phyloP scores from a whole-genome alignment of 2,888 invertebrate species.

The Pimpla rufipes region DNA sequence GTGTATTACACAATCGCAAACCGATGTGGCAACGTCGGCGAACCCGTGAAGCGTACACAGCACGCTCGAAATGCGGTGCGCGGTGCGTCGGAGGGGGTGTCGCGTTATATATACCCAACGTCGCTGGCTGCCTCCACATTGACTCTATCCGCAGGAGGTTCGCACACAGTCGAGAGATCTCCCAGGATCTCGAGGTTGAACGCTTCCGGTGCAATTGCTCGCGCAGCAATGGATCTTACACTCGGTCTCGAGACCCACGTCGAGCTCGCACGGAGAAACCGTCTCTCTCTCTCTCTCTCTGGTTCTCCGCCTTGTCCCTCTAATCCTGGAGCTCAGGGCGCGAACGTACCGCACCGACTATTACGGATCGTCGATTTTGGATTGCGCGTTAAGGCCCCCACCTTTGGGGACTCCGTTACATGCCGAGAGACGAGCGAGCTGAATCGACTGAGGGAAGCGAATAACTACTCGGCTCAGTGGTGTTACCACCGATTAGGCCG shows the following conservation, averaged over 20 bases:
- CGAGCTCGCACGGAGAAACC: background rate
- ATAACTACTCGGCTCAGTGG: slow-evolving; percentile 53
- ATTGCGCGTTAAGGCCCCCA: slow-evolving; percentile 64
- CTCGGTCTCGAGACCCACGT: background rate
- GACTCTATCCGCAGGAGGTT: slow-evolving; percentile 28
- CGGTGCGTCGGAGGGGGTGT: background rate
- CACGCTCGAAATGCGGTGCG: slow-evolving; percentile 29
- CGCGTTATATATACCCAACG: too few species aligned
- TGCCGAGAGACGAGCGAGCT: background rate
- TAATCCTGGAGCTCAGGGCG: slow-evolving; percentile 53
- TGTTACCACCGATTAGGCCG: too few species aligned
- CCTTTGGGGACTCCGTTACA: slow-evolving; percentile 5
- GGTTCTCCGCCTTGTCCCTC: slow-evolving; percentile 34
- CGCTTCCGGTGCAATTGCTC: slow-evolving; percentile 61
- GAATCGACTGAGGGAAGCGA: slow-evolving; percentile 46
- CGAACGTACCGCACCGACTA: slow-evolving; percentile 56
- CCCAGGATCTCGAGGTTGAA: slow-evolving; percentile 61
- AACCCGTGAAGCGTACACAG: slow-evolving; percentile 7
- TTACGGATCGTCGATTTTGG: slow-evolving; percentile 66
- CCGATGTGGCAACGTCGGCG: slow-evolving; percentile 39
- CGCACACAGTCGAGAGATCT: slow-evolving; percentile 49
- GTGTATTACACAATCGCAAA: slow-evolving; percentile 10
- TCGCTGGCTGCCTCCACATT: slow-evolving; percentile 5
- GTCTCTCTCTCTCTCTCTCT: slow-evolving; percentile 12
- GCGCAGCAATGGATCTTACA: slow-evolving; percentile 57